Conservation (phyloP, 1,140 invertebrate species). For the Proctacanthus coquilletti region DNA sequence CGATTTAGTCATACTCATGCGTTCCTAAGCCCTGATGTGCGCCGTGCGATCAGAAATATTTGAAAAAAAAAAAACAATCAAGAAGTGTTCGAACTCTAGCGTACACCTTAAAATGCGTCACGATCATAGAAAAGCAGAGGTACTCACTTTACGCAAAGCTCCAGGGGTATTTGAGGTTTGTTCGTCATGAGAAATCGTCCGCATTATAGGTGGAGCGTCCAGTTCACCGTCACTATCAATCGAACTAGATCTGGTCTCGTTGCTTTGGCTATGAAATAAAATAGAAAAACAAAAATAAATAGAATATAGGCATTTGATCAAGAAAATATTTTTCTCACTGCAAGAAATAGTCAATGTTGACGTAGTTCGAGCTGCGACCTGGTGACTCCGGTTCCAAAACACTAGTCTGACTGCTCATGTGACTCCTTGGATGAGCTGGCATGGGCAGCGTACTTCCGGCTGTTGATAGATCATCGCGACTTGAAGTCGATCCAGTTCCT, state of each 20-base stretch:
- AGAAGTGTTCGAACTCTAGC: no score
- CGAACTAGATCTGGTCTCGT: conserved; percentile 31
- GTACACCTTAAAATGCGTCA: no score
- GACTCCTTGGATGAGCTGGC: conserved; percentile 6
- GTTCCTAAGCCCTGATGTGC: no score
- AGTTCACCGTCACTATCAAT: conserved; percentile 31
- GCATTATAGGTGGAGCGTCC: conserved; percentile 23
- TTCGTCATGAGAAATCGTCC: conserved; percentile 26
- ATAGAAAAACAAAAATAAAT: no score
- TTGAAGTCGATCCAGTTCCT: conserved; percentile 37
- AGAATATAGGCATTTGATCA: background rate
- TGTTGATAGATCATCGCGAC: conserved; percentile 42
- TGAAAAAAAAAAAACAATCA: no score
- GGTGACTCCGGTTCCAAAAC: conserved; percentile 51
- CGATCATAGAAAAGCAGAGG: no score
- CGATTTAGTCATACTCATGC: no score
- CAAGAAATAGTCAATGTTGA: conserved; percentile 81
- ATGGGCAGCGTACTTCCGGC: conserved; percentile 41
- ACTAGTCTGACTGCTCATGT: conserved; percentile 24
- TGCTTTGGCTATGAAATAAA: conserved; percentile 21
- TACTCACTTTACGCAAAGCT: conserved; percentile 22
- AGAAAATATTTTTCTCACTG: conserved; percentile 40
- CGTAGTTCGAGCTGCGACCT: conserved; percentile 64
- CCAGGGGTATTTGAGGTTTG: conserved; percentile 24
- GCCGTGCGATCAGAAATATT: no score